Evolutionary conservation across 2,113 vertebrate species (phyloP).

Genomic region (Naja naja): DNA sequence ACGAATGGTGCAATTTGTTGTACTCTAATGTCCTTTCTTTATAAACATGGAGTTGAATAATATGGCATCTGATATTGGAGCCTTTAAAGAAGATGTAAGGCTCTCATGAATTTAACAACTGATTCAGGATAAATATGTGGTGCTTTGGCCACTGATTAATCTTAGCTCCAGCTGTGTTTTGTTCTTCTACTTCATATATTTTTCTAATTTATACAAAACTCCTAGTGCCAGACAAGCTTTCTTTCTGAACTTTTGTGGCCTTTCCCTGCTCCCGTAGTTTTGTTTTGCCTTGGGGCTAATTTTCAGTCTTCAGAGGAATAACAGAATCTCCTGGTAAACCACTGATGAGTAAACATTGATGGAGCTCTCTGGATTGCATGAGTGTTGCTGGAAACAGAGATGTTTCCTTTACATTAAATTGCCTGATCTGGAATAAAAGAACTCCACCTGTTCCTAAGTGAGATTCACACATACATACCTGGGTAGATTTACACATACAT

Average conservation of each 20-base stretch:
- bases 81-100: neutral
- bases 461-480: neutral
- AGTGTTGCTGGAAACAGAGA: neutral
- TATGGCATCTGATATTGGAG: neutral
- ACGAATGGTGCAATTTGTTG: neutral
- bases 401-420: neutral
- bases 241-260: neutral
- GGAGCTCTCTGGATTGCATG: neutral
- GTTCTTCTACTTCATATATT: neutral
- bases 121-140: neutral
- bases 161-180: neutral
- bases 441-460: neutral
- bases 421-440: neutral
- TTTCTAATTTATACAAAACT: neutral
- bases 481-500: neutral
- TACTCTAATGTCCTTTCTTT: neutral
- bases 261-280: neutral
- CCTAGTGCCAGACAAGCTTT: neutral
- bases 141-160: neutral
- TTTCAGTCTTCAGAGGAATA: neutral
- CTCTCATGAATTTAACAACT: neutral
- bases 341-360: neutral
- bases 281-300: neutral
- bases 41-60: neutral
- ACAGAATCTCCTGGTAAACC: neutral